Evolutionary conservation across 2,797 vertebrate species (phyloP).

Genomic region (Artibeus lituratus): DNA sequence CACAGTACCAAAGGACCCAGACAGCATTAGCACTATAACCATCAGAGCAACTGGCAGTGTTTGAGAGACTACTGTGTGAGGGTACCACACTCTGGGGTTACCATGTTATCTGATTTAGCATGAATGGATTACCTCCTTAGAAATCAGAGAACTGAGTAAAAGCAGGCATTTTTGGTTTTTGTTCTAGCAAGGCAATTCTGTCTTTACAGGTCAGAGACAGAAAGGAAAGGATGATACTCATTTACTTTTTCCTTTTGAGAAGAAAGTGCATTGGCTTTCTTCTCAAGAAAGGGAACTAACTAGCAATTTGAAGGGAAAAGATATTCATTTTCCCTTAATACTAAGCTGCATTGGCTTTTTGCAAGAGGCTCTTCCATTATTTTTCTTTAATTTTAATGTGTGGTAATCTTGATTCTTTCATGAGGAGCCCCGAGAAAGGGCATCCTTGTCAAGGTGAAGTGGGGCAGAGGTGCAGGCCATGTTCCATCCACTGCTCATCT

Average conservation of each 20-base stretch:
- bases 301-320: no score
- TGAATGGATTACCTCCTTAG: neutral
- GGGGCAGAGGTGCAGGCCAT: neutral
- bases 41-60: neutral
- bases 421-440: neutral
- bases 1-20: neutral
- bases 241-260: neutral
- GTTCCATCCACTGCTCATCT: neutral
- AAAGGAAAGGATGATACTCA: neutral
- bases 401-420: neutral
- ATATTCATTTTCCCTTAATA: neutral
- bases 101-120: neutral
- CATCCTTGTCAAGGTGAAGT: neutral
- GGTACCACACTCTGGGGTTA: neutral
- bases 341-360: neutral
- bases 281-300: no score
- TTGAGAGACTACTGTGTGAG: neutral
- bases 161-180: neutral
- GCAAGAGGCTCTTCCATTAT: neutral
- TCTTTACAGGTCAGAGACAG: neutral
- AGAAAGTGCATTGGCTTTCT: no score
- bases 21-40: neutral
- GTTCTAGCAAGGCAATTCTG: neutral
- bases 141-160: neutral
- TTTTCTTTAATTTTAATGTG: neutral